phyloP scores from a whole-genome alignment of 2,797 vertebrate genomes.

The Phyllotis vaccarum region DNA sequence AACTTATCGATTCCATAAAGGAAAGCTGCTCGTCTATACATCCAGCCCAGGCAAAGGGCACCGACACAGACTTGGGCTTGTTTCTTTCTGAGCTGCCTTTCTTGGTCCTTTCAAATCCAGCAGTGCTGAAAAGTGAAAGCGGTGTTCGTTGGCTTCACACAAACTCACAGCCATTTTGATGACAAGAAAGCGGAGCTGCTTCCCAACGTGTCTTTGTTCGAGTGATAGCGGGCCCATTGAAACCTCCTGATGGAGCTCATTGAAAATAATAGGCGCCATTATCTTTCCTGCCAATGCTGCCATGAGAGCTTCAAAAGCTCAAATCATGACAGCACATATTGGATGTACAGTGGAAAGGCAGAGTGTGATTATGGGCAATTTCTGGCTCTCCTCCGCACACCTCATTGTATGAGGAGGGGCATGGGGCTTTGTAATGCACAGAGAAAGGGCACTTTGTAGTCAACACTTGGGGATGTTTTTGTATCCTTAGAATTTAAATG shows the following conservation, averaged over 20 bases:
- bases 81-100: slow-evolving; percentile 69
- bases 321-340: slow-evolving; percentile 82
- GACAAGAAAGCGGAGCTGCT: slow-evolving; percentile 79
- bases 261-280: slow-evolving; percentile 85
- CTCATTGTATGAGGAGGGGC: slow-evolving; percentile 43
- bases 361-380: slow-evolving; percentile 79
- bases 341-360: slow-evolving; percentile 78
- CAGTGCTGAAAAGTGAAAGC: slow-evolving; percentile 62
- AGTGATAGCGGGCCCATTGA: slow-evolving; percentile 81
- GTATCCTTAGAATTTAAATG: slow-evolving; percentile 47
- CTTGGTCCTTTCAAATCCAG: slow-evolving; percentile 65
- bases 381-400: slow-evolving; percentile 70
- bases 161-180: slow-evolving; percentile 80
- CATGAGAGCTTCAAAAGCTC: slow-evolving; percentile 82
- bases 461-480: neutral
- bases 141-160: slow-evolving; percentile 75
- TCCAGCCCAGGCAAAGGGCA: slow-evolving; percentile 50
- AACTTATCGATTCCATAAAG: slow-evolving; percentile 57
- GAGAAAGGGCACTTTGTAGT: neutral
- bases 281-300: slow-evolving; percentile 78
- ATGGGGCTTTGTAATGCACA: neutral
- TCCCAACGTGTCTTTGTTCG: slow-evolving; percentile 82
- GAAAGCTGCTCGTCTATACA: slow-evolving; percentile 32
- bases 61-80: slow-evolving; percentile 3
- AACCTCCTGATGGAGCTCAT: slow-evolving; percentile 83